A percentile compares a stretch with the other conserved stretches of the same genome.
phyloP scores from a whole-genome alignment of 2,888 invertebrate species.

The Tetrapedia diversipes region DNA sequence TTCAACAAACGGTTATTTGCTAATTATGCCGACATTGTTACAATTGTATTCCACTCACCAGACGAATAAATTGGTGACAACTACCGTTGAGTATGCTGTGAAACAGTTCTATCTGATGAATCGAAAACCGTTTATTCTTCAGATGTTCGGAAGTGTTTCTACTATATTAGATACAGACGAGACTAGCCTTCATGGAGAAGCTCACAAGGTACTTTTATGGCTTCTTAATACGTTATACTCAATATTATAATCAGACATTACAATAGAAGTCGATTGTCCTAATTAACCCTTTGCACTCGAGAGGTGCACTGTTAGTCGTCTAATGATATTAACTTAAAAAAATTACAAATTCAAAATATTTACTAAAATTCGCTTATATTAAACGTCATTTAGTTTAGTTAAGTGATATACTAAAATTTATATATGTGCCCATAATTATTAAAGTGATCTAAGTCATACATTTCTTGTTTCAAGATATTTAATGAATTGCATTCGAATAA shows the following conservation, averaged over 20 bases:
- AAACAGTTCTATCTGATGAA: slow-evolving; percentile 99
- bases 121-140: slow-evolving; percentile 98
- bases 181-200: slow-evolving; percentile 93
- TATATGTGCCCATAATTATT: too few species aligned
- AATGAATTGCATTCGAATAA: too few species aligned
- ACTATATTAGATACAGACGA: slow-evolving; percentile 97
- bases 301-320: too few species aligned
- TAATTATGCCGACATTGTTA: slow-evolving; percentile 98
- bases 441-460: too few species aligned
- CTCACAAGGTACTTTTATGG: slow-evolving; percentile 89
- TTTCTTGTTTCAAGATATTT: too few species aligned
- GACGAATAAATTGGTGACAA: slow-evolving; percentile 96
- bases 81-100: slow-evolving; percentile 98
- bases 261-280: background rate
- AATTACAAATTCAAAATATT: too few species aligned
- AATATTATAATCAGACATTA: too few species aligned
- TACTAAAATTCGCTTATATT: too few species aligned
- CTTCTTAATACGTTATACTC: background rate
- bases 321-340: too few species aligned
- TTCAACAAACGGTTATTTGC: slow-evolving; percentile 97
- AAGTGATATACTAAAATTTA: too few species aligned
- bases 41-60: slow-evolving; percentile 99
- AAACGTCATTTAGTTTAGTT: too few species aligned
- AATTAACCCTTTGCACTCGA: too few species aligned
- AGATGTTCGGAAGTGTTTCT: slow-evolving; percentile 99